A percentile compares a stretch with the other conserved stretches of the same genome.
phyloP scores from a whole-genome alignment of 2,888 invertebrate species.

The Glyphotaelius pellucidus region DNA sequence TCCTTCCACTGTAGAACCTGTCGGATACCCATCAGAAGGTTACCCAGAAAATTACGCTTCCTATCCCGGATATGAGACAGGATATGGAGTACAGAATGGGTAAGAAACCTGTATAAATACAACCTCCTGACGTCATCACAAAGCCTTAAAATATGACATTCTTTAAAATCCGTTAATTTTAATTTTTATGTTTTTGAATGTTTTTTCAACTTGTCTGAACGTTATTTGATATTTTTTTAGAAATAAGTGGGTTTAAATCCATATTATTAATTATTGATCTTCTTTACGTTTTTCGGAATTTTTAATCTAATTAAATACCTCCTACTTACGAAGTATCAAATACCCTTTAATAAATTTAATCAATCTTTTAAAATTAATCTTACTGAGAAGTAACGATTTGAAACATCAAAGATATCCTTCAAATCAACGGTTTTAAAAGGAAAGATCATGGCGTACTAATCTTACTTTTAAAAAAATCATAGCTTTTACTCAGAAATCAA shows the following conservation, averaged over 20 bases:
- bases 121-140: not conserved
- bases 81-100: conserved; percentile 64
- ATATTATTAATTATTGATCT: not conserved
- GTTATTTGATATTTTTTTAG: not conserved
- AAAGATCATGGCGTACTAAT: not conserved
- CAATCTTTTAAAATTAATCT: not conserved
- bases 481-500: not conserved
- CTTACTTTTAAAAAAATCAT: not conserved
- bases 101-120: conserved; percentile 35
- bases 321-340: not conserved
- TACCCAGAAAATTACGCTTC: conserved; percentile 53
- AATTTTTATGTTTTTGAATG: not conserved
- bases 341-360: not conserved
- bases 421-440: not conserved
- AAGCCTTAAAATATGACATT: not conserved
- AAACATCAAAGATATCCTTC: not conserved
- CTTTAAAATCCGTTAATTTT: not conserved
- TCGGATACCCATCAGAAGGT: conserved; percentile 48
- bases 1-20: conserved; percentile 30
- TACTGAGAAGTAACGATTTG: not conserved
- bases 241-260: not conserved
- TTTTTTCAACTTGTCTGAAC: not conserved
- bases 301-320: not conserved
- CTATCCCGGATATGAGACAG: conserved; percentile 60
- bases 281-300: not conserved